These are phyloP conservation scores for Rhagonycha fulva DNA, from an alignment of 2,888 invertebrate genomes.

Conservation along the genomic window DNA sequence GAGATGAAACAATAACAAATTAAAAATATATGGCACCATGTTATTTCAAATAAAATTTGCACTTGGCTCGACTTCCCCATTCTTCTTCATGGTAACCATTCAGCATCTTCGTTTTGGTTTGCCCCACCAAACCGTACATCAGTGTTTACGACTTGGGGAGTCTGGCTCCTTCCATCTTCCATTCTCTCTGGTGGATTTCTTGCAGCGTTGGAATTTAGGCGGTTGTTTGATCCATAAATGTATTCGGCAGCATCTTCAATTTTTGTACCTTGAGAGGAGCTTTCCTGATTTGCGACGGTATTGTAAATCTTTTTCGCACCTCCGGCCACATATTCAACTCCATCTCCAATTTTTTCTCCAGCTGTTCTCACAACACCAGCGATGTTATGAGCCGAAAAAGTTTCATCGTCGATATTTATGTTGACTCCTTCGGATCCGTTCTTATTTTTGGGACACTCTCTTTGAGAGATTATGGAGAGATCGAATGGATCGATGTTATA, in stretches of 20 bases:
- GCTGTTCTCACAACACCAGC: slow-evolving; percentile 73
- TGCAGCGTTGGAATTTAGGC: not conserved
- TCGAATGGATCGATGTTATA: slow-evolving; percentile 78
- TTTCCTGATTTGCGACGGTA: not conserved
- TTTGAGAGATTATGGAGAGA: slow-evolving; percentile 74
- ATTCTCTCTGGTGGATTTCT: not conserved
- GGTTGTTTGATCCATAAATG: too few relatives aligned
- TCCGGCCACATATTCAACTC: slow-evolving; percentile 70
- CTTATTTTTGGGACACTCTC: slow-evolving; percentile 68
- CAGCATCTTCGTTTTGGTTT: not conserved
- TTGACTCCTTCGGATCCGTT: slow-evolving; percentile 63
- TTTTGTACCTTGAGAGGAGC: not conserved
- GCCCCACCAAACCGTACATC: not conserved
- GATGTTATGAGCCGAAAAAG: slow-evolving; percentile 74
- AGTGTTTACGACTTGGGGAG: not conserved
- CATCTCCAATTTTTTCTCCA: slow-evolving; percentile 69
- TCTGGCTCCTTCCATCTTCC: not conserved
- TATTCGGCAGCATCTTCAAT: not conserved
- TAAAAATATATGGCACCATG: not conserved
- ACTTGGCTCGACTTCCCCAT: not conserved
- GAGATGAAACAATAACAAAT: not conserved
- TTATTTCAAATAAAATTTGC: not conserved
- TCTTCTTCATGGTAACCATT: not conserved
- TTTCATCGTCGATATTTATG: slow-evolving; percentile 76
- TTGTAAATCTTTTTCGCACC: slow-evolving; percentile 71